Evolutionary conservation across 2,797 vertebrate genomes (phyloP), one percentile per base, ranked within the genome.

Genomic region (Malacoctenus gilli): DNA sequence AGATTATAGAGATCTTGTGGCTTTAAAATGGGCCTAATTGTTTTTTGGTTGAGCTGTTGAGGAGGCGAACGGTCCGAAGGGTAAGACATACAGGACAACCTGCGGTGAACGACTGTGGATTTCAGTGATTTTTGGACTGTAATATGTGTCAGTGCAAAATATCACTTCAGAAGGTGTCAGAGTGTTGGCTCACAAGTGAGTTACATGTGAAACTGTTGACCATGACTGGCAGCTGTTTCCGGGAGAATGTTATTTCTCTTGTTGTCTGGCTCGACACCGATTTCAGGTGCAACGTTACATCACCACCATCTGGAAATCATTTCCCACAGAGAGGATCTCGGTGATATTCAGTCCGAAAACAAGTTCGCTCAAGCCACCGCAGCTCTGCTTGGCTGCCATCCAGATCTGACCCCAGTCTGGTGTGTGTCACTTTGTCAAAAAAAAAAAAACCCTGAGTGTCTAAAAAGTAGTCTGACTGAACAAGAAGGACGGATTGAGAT

Each of bases 281-380:
- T 59, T 61, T 57, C 57, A 78, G 72, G 59, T 79, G 56, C 15
- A 68, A 47, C 25, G 68, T 85, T 77, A 68, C 75, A 75, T 83
- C 78, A 84, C n/a, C 10, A 5, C 14, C 72, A 75, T 85, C 79
- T 85, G 80, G 73, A 79, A 79, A 63, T 54, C 0, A 73, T 80
- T 82, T 74, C 61, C 18, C 19, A 22, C 6, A 37, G 14, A 52
- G 41, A 32, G 35, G 55, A 48, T 61, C 39, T 15, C 48, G 43
- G 22, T 38, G 65, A 68, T 49, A 47, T 5, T 60, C n/a, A 14
- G 35, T 35, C 8, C 19, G 49, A 43, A 68, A 79, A 83, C 68
- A 77, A 54, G 70, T 67, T 8, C 0, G 20, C 63, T 62, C 82
- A 77, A 77, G 79, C 71, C 11, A 13, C 18, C 11, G 14, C 18